Evolutionary conservation across 2,797 vertebrate species (phyloP), one percentile per base, ranked within the genome.

Genomic region (Ctenochaetus hawaiiensis): DNA sequence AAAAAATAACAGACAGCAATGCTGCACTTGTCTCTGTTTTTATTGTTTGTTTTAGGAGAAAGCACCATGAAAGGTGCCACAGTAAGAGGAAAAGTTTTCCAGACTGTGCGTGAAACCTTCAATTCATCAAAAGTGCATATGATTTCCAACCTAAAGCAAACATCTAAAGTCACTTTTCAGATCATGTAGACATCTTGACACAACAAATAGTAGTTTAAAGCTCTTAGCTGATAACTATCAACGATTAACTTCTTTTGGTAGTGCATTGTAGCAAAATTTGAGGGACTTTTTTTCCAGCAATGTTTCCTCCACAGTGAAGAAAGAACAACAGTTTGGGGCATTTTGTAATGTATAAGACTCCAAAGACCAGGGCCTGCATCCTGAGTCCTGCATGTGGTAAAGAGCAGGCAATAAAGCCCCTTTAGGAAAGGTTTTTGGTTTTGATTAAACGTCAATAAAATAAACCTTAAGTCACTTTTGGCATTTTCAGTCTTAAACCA

Each of bases 1-100:
- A 82, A 26, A 49, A 74, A 83, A 78, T 75, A 67, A 69, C 45
- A 41, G 52, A 67, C 77, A 75, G 77, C 62, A 34, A 0, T 53
- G 56, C 59, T 67, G 72, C 63, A 18, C 83, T 78, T 78, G 22
- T 65, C 66, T 81, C 72, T 75, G 37, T 81, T 86, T 34, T 85
- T 48, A 78, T 47, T 22, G 59, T 72, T 80, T 77, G 67, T 68
- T 60, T 81, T 58, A 14, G 52, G 23, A 81, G 30, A 72, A 62
- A 81, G 64, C 53, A 75, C 70, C 78, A 72, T 72, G 76, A 82
- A 61, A 77, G 67, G 41, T 13, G 68, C 39, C 37, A 12, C 2
- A 23, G 44, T 44, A 7, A 41, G 39, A 72, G 72, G 48, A 56
- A 64, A 49, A 10, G 0, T 72, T 76, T 84, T 72, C 53, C 72